A percentile compares a stretch with the other conserved stretches of the same genome.
Conservation (phyloP, 2,113 vertebrate genomes). For the Microtus ochrogaster region DNA sequence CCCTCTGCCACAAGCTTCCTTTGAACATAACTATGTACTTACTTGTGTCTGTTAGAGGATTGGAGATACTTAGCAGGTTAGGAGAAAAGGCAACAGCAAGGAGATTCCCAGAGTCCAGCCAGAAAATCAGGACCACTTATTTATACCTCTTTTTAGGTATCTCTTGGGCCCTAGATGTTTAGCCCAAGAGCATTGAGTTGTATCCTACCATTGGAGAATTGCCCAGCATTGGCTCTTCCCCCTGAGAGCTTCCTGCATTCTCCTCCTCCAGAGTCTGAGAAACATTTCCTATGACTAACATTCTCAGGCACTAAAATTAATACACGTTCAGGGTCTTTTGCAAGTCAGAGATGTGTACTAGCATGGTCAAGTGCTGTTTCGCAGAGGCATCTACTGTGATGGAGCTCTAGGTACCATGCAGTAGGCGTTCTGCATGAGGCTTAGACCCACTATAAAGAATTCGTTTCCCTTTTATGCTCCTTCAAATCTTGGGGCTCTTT, state of each 20-base stretch:
- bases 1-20: not conserved
- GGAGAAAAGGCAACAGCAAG: not conserved
- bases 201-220: not conserved
- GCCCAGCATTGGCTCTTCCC: not conserved
- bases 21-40: constrained; percentile 25
- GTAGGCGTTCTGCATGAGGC: not conserved
- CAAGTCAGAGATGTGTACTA: not conserved
- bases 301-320: not conserved
- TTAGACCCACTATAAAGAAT: not conserved
- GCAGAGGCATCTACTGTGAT: not conserved
- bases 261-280: not conserved
- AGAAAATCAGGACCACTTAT: not conserved
- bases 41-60: constrained; percentile 21
- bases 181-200: not conserved
- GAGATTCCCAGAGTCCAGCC: not conserved
- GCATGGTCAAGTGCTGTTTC: not conserved
- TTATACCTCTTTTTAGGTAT: constrained; percentile 9
- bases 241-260: not conserved
- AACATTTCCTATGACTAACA: not conserved
- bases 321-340: not conserved
- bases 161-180: not conserved
- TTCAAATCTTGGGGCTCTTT: not conserved
- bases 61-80: constrained; percentile 8
- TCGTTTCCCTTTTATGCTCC: not conserved
- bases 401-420: not conserved